Conservation (phyloP, 2,797 vertebrate genomes). For the Siniperca undulata region DNA sequence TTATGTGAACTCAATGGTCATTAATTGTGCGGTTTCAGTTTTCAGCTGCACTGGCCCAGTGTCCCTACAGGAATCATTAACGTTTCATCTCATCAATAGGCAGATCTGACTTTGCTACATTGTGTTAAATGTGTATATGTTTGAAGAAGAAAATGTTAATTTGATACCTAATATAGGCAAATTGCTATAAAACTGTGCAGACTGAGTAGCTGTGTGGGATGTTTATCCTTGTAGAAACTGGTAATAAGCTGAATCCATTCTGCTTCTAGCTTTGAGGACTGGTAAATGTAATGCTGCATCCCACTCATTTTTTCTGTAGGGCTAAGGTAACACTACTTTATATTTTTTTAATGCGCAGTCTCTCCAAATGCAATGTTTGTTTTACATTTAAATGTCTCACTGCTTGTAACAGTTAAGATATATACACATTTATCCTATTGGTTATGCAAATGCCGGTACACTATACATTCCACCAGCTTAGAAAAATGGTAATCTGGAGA, state of each 20-base stretch:
- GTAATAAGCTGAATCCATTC: slow-evolving; percentile 85
- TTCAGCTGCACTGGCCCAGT: neutral
- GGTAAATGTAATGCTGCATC: slow-evolving; percentile 79
- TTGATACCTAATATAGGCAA: slow-evolving; percentile 79
- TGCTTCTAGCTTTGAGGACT: slow-evolving; percentile 80
- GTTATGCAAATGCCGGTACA: slow-evolving; percentile 73
- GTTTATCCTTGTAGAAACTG: slow-evolving; percentile 83
- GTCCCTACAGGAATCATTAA: neutral
- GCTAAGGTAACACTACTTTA: slow-evolving; percentile 77
- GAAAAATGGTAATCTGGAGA: slow-evolving; percentile 64
- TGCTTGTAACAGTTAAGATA: slow-evolving; percentile 62
- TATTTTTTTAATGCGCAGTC: slow-evolving; percentile 64
- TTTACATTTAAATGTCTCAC: slow-evolving; percentile 74
- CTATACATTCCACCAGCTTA: slow-evolving; percentile 52
- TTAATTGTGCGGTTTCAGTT: neutral
- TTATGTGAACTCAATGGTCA: neutral
- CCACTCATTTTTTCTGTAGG: slow-evolving; percentile 75
- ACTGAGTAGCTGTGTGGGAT: slow-evolving; percentile 81
- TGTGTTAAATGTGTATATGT: slow-evolving; percentile 58
- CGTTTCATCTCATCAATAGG: slow-evolving; percentile 20
- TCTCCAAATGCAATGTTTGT: slow-evolving; percentile 69
- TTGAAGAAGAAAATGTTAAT: slow-evolving; percentile 73
- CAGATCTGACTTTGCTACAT: slow-evolving; percentile 51
- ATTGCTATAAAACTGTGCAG: slow-evolving; percentile 79
- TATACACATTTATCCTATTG: slow-evolving; percentile 53